A percentile compares a stretch with the other conserved stretches of the same genome.
These are phyloP conservation scores for Vicugna pacos DNA, from an alignment of 2,113 vertebrate species.

Conservation along the genomic window DNA sequence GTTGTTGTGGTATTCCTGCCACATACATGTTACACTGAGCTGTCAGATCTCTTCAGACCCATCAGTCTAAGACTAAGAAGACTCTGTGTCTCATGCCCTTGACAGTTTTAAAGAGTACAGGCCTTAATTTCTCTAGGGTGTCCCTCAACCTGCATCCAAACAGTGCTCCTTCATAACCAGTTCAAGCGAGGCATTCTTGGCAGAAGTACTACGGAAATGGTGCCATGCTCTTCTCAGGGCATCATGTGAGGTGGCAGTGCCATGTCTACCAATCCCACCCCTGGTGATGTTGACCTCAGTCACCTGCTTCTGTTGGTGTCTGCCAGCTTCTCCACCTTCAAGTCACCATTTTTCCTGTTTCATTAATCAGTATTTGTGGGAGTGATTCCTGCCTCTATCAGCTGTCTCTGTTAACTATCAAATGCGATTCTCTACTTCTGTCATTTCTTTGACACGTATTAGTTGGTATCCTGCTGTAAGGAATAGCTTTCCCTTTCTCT, in stretches of 20 bases:
- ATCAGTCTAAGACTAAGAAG: too few species aligned
- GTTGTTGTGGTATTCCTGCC: not conserved
- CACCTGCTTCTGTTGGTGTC: not conserved
- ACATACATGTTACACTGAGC: not conserved
- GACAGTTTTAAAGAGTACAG: not conserved
- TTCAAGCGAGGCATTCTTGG: not conserved
- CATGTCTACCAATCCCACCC: not conserved
- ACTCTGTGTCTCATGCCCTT: not conserved
- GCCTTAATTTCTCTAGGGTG: not conserved
- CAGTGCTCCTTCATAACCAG: not conserved
- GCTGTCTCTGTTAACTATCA: not conserved
- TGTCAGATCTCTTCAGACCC: not conserved
- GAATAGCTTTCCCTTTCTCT: not conserved
- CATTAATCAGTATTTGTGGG: not conserved
- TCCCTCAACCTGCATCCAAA: not conserved
- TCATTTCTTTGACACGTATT: not conserved
- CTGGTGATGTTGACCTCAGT: not conserved
- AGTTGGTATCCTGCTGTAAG: not conserved
- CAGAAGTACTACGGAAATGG: not conserved
- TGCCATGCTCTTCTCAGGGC: not conserved
- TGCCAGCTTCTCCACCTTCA: not conserved
- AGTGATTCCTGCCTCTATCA: not conserved
- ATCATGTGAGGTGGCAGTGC: not conserved
- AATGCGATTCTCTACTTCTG: not conserved
- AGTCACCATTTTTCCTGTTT: not conserved